Conservation (phyloP, 2,797 vertebrate species). For the Ciconia nigra region DNA sequence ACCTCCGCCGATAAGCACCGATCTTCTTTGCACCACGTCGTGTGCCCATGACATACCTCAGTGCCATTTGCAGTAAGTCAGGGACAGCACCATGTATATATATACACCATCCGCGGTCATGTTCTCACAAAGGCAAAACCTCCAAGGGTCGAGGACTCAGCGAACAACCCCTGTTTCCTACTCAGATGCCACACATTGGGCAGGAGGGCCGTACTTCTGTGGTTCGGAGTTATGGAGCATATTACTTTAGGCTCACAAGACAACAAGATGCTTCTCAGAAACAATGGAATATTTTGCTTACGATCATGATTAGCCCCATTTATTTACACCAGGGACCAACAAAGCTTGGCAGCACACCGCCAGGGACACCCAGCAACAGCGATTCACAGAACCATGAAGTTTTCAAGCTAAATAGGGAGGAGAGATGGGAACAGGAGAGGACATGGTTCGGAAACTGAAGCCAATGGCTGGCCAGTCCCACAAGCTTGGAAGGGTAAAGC, state of each 20-base stretch:
- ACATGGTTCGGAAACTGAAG: not conserved
- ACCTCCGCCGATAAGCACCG: not conserved
- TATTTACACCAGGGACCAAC: not conserved
- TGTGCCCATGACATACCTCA: accelerated
- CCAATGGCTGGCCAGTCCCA: not conserved
- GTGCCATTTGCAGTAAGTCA: not conserved
- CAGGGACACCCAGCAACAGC: not conserved
- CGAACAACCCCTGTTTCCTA: not conserved
- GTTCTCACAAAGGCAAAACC: not conserved
- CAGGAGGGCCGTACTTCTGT: not conserved
- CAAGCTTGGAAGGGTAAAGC: not conserved
- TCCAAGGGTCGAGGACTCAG: not conserved
- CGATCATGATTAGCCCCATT: not conserved
- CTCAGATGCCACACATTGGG: not conserved
- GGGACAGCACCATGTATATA: not conserved
- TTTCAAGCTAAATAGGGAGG: not conserved
- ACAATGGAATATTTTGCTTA: not conserved
- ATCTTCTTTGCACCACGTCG: accelerated
- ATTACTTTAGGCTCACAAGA: not conserved
- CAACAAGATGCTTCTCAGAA: not conserved
- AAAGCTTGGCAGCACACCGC: not conserved
- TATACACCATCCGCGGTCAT: accelerated
- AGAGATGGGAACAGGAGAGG: not conserved
- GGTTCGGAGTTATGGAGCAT: not conserved
- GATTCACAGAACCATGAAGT: not conserved